Evolutionary conservation across 2,888 invertebrate genomes (phyloP).

Genomic region (Tenthredo livida): DNA sequence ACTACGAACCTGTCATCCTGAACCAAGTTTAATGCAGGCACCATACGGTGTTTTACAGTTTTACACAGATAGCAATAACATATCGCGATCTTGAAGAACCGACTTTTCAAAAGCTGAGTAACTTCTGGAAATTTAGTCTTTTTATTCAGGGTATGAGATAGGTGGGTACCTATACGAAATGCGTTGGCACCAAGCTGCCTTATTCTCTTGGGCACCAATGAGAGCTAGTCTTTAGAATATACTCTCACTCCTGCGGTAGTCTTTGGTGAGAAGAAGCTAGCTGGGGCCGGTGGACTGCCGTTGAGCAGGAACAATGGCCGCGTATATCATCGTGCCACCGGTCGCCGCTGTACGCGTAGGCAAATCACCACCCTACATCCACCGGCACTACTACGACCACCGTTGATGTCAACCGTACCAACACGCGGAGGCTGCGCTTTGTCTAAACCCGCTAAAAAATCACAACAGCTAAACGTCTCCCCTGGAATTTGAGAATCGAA

Average conservation of each 20-base stretch:
- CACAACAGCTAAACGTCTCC: slow-evolving; percentile 68
- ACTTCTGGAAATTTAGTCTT: background rate
- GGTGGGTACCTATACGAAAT: background rate
- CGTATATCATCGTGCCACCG: slow-evolving; percentile 77
- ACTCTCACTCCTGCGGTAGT: slow-evolving; percentile 31
- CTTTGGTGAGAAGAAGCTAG: slow-evolving; percentile 43
- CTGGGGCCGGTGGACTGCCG: slow-evolving; percentile 49
- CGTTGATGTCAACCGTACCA: slow-evolving; percentile 47
- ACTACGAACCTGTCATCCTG: background rate
- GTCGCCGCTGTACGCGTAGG: slow-evolving; percentile 75
- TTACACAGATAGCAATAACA: background rate
- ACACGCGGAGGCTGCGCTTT: slow-evolving; percentile 63
- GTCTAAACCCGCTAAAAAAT: slow-evolving; percentile 71
- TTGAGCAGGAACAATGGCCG: slow-evolving; percentile 73
- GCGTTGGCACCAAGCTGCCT: background rate
- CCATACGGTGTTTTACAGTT: background rate
- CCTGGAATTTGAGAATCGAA: slow-evolving; percentile 72
- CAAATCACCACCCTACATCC: slow-evolving; percentile 70
- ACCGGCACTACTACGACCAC: slow-evolving; percentile 52
- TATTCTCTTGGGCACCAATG: slow-evolving; percentile 40
- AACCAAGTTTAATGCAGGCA: background rate
- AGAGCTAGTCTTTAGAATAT: slow-evolving; percentile 41
- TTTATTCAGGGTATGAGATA: background rate
- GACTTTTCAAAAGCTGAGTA: background rate
- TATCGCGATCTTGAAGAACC: background rate